Conservation (phyloP, 2,888 invertebrate species). For the Zhuqinia jingwanae region DNA sequence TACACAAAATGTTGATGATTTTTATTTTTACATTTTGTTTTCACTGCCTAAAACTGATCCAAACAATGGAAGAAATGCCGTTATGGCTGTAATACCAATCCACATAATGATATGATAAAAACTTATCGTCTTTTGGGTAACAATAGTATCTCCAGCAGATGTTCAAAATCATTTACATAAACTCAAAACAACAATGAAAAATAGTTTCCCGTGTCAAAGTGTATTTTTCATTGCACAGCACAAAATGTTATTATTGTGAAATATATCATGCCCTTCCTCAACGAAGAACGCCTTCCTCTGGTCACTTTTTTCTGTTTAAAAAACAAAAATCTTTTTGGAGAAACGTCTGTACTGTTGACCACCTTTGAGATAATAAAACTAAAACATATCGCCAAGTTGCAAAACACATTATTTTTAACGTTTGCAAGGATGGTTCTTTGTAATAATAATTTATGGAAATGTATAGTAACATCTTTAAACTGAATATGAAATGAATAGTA, state of each 20-base stretch:
- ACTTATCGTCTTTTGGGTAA: too few species aligned
- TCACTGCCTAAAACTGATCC: neutral
- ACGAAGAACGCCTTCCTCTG: neutral
- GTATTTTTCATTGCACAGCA: too few species aligned
- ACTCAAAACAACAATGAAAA: too few species aligned
- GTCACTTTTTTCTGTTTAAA: neutral
- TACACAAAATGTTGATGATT: too few species aligned
- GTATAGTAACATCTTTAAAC: neutral
- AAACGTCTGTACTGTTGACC: too few species aligned
- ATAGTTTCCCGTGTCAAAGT: neutral
- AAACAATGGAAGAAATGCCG: neutral
- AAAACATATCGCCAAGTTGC: too few species aligned
- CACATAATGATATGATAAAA: conserved; percentile 19
- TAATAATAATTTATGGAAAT: conserved; percentile 20
- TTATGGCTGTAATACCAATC: neutral
- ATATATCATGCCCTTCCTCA: conserved; percentile 49
- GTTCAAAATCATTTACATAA: too few species aligned
- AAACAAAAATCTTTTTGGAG: neutral
- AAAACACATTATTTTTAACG: too few species aligned
- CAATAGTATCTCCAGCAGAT: too few species aligned
- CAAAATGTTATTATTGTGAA: too few species aligned
- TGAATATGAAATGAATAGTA: neutral
- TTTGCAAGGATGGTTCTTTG: neutral
- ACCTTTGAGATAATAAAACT: too few species aligned
- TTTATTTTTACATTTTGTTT: too few species aligned